Conservation (phyloP, 1,140 invertebrate species). For the Trichomalopsis sarcophagae region DNA sequence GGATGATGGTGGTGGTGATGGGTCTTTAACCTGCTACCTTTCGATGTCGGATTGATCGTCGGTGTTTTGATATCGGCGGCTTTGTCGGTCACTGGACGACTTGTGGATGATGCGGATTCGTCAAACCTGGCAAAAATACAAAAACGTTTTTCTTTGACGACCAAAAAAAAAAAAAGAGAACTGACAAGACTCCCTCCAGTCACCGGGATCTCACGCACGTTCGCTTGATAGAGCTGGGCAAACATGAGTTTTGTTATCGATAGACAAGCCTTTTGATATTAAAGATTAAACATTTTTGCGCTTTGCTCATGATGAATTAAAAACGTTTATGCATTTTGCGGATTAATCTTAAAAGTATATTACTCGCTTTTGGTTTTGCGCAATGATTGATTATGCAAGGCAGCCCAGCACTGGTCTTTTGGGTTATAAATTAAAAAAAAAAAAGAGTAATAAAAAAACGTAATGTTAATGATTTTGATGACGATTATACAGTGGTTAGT, state of each 20-base stretch:
- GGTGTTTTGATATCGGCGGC: conserved; percentile 60
- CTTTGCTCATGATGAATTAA: not conserved
- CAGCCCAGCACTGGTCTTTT: conserved; percentile 27
- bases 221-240: conserved; percentile 22
- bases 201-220: not conserved
- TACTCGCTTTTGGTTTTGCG: not conserved
- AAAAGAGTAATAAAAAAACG: conserved; percentile 9
- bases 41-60: conserved; percentile 58
- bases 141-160: conserved; percentile 52
- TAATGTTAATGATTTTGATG: conserved; percentile 4
- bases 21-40: conserved; percentile 67
- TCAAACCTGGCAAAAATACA: conserved; percentile 69
- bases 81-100: conserved; percentile 68
- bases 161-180: conserved; percentile 48
- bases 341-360: conserved; percentile 19
- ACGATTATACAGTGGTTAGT: conserved; percentile 40
- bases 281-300: conserved; percentile 2
- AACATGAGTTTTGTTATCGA: not conserved
- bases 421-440: conserved; percentile 4
- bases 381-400: not conserved
- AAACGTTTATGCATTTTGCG: conserved; percentile 3
- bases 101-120: conserved; percentile 72
- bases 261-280: conserved; percentile 26
- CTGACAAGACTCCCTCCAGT: conserved; percentile 3
- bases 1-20: conserved; percentile 69